Base-by-base conservation (phyloP, 1,140 invertebrate genomes). In the Cydia strobilella region DNA sequence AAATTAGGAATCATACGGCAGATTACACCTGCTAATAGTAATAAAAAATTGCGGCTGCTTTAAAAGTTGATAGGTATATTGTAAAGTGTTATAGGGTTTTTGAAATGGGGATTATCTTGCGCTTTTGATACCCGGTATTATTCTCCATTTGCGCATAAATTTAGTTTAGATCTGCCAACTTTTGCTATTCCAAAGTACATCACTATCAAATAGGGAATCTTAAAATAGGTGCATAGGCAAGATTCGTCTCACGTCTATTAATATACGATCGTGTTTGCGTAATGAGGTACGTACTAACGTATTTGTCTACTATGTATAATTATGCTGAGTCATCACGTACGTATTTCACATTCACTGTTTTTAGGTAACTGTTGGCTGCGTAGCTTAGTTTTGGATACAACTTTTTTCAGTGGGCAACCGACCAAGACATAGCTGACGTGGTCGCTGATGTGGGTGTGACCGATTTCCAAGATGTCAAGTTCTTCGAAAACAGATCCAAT, bases 401-500 rank as follows among this genome's bases (percentile, higher is more conserved):
- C 83, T 82, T 86, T 89, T 92, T 92, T 73, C 91, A 98, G 98
- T 99, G 98, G 98, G 99, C 98, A 54, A 99, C 98, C 74, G 98
- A 99, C 93, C 96, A 98, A 93, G 98, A 99, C 90, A 96, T 99
- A 66, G 96, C 96, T 39, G 97, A 99, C 93, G 96, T 97, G 2
- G 95, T 99, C 74, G 94, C 95, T 69, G 96, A 96, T 77, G 94
- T 99, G 79, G 99, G 98, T 23, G 96, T 99, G 3, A 95, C 94
- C 76, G 99, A 99, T 92, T 96, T 99, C 80, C 94, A 99, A 78
- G 99, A 99, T 90, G 98, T 99, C 13, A 99, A 99, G 93, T 99
- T 99, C 93, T 99, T 99, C 94, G 99, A 99, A 93, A 99, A 99
- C 94, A 95, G 99, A 82, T 97, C 98, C 12, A 99, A 99, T 94